Base-by-base conservation (phyloP, 2,888 invertebrate species). In the Charanyca ferruginea region DNA sequence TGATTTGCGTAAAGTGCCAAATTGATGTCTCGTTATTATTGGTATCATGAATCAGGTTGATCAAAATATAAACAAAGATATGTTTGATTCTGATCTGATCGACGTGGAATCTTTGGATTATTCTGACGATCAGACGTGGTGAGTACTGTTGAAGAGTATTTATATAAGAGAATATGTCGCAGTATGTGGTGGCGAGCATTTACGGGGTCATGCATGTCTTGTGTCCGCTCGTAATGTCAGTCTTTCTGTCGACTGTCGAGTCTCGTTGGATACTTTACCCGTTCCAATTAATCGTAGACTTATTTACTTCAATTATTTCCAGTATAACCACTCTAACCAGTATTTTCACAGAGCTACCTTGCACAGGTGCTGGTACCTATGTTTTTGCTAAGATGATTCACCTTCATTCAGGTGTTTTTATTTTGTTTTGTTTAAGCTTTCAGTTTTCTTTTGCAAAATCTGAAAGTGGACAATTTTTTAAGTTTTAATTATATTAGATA, bases 111-210 rank as follows among this genome's bases (percentile, higher is more conserved):
- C 95, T 82, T 90, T 96, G 82, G 94, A 96, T 90, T 95, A 95
- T 89, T 91, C 92, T 73, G 94, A 96, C 90, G 94, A 96, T 87
- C 96, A 96, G 92, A 96, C 96, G 79, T 97, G 96, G 96, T 97
- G 86, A 93, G 96, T 88, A 73, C 65, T 20, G 35, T 51, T 65
- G 25, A 71, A 55, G 25, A 65, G n/a, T 81, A 73, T 67, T 52
- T 66, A 55, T 51, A n/a, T 68, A 59, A 51, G 42, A 57, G 25
- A 68, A 57, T 55, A 48, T 51, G 41, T 61, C 8, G 44, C 53
- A 62, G 41, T 69, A 32, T 60, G 54, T 57, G 63, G 53, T 63
- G 22, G 16, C 41, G 25, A 54, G 11, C 65, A 68, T 67, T 65
- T 72, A 75, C 54, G 69, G 83, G 78, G 80, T 81, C 83, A 74